Percentiles rank a stretch among this genome's conserved stretches.
Evolutionary conservation across 2,797 vertebrate genomes (phyloP).

Genomic region (Phoebastria nigripes): DNA sequence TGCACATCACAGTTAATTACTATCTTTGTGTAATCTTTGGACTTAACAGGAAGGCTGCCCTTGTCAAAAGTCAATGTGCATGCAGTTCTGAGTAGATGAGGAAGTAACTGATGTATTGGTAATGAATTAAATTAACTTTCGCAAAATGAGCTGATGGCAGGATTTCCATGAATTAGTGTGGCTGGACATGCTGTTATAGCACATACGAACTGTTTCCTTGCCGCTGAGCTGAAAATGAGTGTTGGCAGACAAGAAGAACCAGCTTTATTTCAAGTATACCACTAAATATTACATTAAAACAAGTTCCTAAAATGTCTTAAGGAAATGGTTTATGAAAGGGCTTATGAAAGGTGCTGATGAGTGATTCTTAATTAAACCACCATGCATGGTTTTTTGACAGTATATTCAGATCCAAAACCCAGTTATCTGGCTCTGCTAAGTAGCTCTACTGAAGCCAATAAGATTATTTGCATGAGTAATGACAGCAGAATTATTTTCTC

Average conservation of each 20-base stretch:
- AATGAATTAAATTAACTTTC: background rate
- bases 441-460: background rate
- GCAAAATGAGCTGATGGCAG: background rate
- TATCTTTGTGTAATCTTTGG: background rate
- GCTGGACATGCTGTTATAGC: background rate
- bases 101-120: background rate
- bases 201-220: background rate
- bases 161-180: background rate
- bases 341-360: background rate
- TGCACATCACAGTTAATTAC: background rate
- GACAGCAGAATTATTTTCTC: background rate
- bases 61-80: background rate
- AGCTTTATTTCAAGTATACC: background rate
- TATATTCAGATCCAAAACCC: background rate
- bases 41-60: background rate
- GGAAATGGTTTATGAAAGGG: background rate
- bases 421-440: background rate
- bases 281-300: background rate
- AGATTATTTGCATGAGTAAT: background rate
- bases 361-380: background rate
- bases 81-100: background rate
- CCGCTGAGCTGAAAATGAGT: constrained; percentile 29
- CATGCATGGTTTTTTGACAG: background rate
- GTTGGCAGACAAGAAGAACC: background rate
- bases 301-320: background rate